A percentile compares a stretch with the other conserved stretches of the same genome.
phyloP scores from a whole-genome alignment of 2,888 invertebrate genomes.

The Raillietiella orientalis region DNA sequence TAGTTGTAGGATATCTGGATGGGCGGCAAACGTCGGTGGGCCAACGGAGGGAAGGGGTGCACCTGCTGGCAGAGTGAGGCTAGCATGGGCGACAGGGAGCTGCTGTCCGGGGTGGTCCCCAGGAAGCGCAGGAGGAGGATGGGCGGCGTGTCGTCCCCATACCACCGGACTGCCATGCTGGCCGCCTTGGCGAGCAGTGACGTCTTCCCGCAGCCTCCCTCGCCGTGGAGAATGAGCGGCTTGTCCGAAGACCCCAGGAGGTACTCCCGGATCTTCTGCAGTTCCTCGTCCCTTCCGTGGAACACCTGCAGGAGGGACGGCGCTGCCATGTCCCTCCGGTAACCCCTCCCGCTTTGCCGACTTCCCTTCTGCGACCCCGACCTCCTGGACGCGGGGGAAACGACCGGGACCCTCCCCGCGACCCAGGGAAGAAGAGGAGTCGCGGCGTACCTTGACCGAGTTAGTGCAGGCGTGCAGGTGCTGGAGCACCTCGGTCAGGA shows the following conservation, averaged over 20 bases:
- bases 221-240: constrained; percentile 68
- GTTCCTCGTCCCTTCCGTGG: constrained; percentile 60
- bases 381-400: no score
- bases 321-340: no score
- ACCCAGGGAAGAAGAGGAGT: no score
- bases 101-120: constrained; percentile 89
- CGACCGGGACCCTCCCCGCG: no score
- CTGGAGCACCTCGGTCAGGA: constrained; percentile 71
- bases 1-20: constrained; percentile 58
- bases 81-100: constrained; percentile 66
- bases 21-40: background rate
- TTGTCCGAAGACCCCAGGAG: constrained; percentile 52
- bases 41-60: background rate
- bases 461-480: constrained; percentile 84
- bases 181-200: constrained; percentile 76
- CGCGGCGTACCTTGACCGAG: constrained; percentile 33
- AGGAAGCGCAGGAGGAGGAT: constrained; percentile 66
- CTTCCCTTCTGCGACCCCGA: no score
- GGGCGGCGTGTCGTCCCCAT: constrained; percentile 25
- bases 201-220: constrained; percentile 92
- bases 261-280: constrained; percentile 42
- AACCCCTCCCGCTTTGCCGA: no score
- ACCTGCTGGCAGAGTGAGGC: constrained; percentile 87
- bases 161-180: constrained; percentile 18
- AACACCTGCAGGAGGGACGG: constrained; percentile 33